Conservation (phyloP, 2,113 vertebrate genomes). For the Siniperca knerii region DNA sequence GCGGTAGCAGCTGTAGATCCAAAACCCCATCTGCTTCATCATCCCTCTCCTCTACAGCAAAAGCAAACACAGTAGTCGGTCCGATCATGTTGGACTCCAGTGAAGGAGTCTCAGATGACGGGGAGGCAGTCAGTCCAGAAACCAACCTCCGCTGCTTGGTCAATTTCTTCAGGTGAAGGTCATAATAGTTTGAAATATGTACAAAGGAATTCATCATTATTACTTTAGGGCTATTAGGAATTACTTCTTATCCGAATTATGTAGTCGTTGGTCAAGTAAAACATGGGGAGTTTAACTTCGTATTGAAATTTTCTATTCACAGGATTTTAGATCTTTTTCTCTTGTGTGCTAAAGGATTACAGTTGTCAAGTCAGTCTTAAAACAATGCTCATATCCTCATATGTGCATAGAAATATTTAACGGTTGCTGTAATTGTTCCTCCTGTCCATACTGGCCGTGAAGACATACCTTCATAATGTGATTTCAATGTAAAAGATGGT, state of each 20-base stretch:
- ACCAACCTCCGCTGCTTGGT: slow-evolving; percentile 95
- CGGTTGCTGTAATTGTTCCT: neutral
- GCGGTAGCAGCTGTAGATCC: slow-evolving; percentile 62
- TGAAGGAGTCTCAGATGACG: slow-evolving; percentile 77
- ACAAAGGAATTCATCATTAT: neutral
- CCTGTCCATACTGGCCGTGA: neutral
- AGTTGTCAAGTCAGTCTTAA: neutral
- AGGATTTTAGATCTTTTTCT: neutral
- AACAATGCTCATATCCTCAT: neutral
- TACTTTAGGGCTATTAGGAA: neutral
- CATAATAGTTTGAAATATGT: neutral
- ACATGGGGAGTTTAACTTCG: neutral
- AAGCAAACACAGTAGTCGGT: slow-evolving; percentile 67
- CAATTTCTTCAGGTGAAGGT: slow-evolving; percentile 91
- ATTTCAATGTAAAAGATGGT: neutral
- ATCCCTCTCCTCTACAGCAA: slow-evolving; percentile 62
- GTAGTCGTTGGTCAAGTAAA: neutral
- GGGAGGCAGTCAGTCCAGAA: slow-evolving; percentile 89
- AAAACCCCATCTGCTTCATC: slow-evolving; percentile 69
- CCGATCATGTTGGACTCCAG: slow-evolving; percentile 70
- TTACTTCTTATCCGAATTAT: neutral
- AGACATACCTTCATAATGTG: too few relatives aligned
- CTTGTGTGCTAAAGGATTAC: neutral
- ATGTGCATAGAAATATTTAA: neutral
- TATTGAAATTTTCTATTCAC: neutral